phyloP scores from a whole-genome alignment of 2,888 invertebrate genomes.

The Ochropleura plecta region DNA sequence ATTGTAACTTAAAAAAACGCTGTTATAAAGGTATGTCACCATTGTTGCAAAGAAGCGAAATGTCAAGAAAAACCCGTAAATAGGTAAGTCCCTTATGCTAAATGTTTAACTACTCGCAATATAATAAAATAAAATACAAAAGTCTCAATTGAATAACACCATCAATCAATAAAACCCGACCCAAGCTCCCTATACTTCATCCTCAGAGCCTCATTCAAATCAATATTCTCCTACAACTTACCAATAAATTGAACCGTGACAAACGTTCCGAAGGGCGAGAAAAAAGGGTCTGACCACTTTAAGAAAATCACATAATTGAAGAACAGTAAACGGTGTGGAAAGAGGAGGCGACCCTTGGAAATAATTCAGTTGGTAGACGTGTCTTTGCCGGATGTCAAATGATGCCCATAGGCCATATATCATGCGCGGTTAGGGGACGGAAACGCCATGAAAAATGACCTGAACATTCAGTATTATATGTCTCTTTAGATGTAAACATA shows the following conservation, averaged over 20 bases:
- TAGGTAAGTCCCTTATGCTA: not conserved
- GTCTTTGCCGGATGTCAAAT: conserved; percentile 82
- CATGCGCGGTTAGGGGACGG: conserved; percentile 80
- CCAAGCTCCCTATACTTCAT: conserved; percentile 7
- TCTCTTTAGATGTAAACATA: conserved; percentile 52
- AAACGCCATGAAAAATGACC: conserved; percentile 79
- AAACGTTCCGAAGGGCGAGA: conserved; percentile 69
- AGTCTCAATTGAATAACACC: not conserved
- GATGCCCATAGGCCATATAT: conserved; percentile 80
- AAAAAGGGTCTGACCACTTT: conserved; percentile 86
- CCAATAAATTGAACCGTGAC: conserved; percentile 78
- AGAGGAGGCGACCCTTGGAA: conserved; percentile 81
- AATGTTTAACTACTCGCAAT: not conserved
- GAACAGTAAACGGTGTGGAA: conserved; percentile 89
- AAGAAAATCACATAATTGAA: conserved; percentile 90
- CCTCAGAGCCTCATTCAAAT: conserved; percentile 49
- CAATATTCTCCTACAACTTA: conserved; percentile 68
- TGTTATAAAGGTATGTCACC: too few relatives aligned
- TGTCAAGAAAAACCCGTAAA: not conserved
- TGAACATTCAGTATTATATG: conserved; percentile 51
- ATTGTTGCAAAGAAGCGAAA: not conserved
- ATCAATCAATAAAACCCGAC: conserved; percentile 25
- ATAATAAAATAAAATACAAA: not conserved
- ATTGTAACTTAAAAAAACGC: too few relatives aligned
- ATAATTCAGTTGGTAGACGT: conserved; percentile 80